Evolutionary conservation across 2,888 invertebrate species (phyloP), one percentile per base, ranked within the genome.

Genomic region (Pyrrhosoma nymphula): DNA sequence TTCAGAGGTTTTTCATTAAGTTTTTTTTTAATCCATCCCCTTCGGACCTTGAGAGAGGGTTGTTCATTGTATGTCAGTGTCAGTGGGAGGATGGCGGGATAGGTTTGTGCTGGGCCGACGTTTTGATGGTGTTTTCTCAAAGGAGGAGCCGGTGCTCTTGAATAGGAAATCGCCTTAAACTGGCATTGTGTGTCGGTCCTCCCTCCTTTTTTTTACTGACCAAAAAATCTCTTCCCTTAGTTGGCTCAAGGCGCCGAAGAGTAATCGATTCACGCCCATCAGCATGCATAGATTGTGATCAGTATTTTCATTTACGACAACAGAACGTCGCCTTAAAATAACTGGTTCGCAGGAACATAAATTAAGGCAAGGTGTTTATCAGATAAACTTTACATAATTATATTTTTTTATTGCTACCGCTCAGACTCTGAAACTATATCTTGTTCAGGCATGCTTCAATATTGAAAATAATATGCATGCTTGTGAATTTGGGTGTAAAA

Each of bases 41-140:
- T 60, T 18, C 82, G 82, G 35, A 82, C 35, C 18, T 69, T 82
- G 82, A n/a, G 30, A 82, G 35, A 82, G 69, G 30, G 82, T 35
- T 30, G 82, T 82, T 35, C 82, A 82, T 82, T 82, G 82, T 82
- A 82, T 82, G 82, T 82, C 82, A 16, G 82, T 82, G 82, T 82
- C 82, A 82, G 82, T 8, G 35, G 18, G 35, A 18, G 35, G 82
- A 35, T 14, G 30, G 26, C 18, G 30, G n/a, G 82, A 82, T 82
- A 82, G 82, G 82, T 35, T 35, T 82, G 82, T 82, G 82, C 82
- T 82, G 16, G 16, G 82, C 16, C 35, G 82, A 35, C 35, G 35
- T 82, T 82, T 82, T 35, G 82, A 82, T 82, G 82, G 35, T 82
- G 82, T 35, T 35, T 35, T 82, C n/a, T 35, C 30, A 82, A 82